Evolutionary conservation across 2,888 invertebrate species (phyloP), one percentile per base, ranked within the genome.

Genomic region (Drosophila stalkeri): DNA sequence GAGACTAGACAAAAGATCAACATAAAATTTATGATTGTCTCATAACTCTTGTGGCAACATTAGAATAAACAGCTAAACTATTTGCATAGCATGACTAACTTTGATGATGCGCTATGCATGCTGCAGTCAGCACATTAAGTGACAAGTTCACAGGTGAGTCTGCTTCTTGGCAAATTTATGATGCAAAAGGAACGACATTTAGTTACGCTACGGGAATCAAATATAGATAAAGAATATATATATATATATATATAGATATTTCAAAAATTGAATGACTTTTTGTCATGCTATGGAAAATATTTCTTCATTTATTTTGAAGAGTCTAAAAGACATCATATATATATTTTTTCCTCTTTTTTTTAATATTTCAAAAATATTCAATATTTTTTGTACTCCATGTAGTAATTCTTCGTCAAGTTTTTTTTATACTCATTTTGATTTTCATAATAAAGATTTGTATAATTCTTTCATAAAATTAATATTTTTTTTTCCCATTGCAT

Each of bases 41-140:
- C 62, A 77, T 60, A 65, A 60, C 31, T 49, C 35, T 60, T 35
- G 16, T 37, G 31, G 18, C 18, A 56, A 20, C 41, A 71, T 59
- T 47, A 37, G 62, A 23, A 41, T 27, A 46, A 43, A 54, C 12
- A 33, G 52, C 2, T 35, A 56, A 60, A 44, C 65, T 27, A 75
- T 64, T 69, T 63, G 43, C 51, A 69, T 75, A 65, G 35, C 23
- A 57, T 55, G 44, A 35, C 51, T 64, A 59, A 72, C 70, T 70
- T 64, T 70, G 33, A 75, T 55, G 55, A 61, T 79, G 69, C 33
- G 18, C 51, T 18, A 5, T 23, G 51, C 27, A 23, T 33, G 35
- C 14, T 11, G 23, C 55, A 18, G 31, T 16, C 12, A 11, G 49
- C 16, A 51, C 56, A 68, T 68, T 57, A 63, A 27, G 47, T 27